Conservation (phyloP, 2,797 vertebrate species). For the Dromococcyx pavoninus region DNA sequence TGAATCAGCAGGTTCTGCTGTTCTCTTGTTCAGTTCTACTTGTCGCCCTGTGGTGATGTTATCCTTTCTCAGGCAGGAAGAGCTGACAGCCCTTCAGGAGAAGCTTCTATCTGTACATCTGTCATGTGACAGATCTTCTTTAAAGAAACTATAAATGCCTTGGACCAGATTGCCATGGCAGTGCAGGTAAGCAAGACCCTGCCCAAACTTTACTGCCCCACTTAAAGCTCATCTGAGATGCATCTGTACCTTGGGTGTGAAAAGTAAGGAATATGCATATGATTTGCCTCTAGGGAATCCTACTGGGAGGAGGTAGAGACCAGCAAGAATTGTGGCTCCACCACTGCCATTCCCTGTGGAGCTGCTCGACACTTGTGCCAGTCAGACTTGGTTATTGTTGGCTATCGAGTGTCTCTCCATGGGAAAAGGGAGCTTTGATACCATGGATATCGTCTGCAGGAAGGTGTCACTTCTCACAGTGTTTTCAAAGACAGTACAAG, state of each 20-base stretch:
- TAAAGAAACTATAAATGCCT: neutral
- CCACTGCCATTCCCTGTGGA: neutral
- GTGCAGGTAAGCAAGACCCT: neutral
- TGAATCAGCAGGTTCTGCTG: neutral
- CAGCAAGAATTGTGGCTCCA: neutral
- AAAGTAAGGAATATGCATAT: neutral
- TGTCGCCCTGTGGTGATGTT: neutral
- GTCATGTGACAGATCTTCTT: neutral
- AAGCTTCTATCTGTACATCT: neutral
- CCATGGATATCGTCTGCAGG: neutral
- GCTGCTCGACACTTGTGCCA: neutral
- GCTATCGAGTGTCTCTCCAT: neutral
- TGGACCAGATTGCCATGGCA: neutral
- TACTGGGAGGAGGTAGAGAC: neutral
- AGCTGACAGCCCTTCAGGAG: neutral
- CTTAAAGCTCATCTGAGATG: neutral
- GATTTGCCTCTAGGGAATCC: neutral
- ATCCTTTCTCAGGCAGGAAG: neutral
- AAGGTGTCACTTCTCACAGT: constrained; percentile 9
- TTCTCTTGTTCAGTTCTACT: neutral
- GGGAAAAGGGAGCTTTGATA: neutral
- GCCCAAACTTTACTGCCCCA: neutral
- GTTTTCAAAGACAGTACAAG: constrained; percentile 20
- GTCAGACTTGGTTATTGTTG: neutral
- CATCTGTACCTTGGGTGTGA: neutral